Base-by-base conservation (phyloP, 2,888 invertebrate species). In the Escarpia spicata region DNA sequence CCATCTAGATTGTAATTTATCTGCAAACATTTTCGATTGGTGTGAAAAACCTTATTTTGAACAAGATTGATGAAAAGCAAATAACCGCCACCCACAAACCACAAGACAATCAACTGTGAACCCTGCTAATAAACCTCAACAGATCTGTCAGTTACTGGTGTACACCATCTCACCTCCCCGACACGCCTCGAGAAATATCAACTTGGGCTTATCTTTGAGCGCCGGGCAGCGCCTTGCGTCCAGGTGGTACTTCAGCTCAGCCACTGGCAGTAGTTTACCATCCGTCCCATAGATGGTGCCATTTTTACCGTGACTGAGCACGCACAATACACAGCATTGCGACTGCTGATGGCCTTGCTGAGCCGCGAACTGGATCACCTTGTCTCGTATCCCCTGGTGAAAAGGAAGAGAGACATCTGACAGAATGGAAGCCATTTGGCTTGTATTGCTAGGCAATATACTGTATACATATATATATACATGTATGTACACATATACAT, bases 151-250 rank as follows among this genome's bases (percentile, higher is more conserved):
- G 9, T 44, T 26, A 52, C 52, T 52, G 15, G 26, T 43, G 9
- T 37, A 90, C 26, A 45, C 91, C 37, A 43, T 92, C 94, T 93
- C 93, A 96, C 96, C 95, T 94, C 96, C 96, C 26, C 95, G 94
- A 92, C 96, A 96, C 10, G 95, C 95, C 92, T 96, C 95, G 10
- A 96, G 95, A n/a, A 96, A 95, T 93, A 96, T 95, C 19, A 96
- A 94, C 92, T 96, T 96, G 0, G 96, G 95, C 93, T 96, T 96
- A 52, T 95, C 95, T n/a, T 95, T 93, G 91, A 96, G 94, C 43
- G 93, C 92, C 44, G 94, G 94, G 93, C 95, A 95, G 92, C 94
- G 94, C 31, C 93, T 94, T 92, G 95, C 95, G 92, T 91, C 91
- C 3, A 91, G 91, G 3, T 95, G 93, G 43, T 94, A 93, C 92